Conservation (phyloP, 2,797 vertebrate genomes). For the Macropus fuliginosus region DNA sequence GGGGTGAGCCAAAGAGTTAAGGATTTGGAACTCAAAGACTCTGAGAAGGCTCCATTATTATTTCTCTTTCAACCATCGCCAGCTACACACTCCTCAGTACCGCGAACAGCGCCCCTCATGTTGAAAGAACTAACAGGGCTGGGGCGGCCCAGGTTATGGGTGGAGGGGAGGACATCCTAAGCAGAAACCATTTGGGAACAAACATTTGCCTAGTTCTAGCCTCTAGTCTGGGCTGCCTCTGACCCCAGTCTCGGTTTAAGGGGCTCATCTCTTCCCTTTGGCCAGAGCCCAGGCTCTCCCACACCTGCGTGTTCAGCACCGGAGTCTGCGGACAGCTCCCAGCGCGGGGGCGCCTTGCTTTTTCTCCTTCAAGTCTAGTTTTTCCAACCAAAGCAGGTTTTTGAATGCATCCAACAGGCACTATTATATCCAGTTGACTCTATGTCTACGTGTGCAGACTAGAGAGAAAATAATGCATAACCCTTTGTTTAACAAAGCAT, state of each 20-base stretch:
- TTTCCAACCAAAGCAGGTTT: conserved; percentile 51
- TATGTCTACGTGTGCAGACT: neutral
- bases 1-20: neutral
- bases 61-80: neutral
- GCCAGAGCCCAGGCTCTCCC: neutral
- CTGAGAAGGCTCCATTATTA: neutral
- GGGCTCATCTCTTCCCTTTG: neutral
- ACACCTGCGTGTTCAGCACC: conserved; percentile 80
- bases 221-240: neutral
- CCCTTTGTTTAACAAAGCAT: conserved; percentile 70
- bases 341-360: neutral
- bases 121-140: conserved; percentile 15
- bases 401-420: conserved; percentile 25
- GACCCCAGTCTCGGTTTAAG: neutral
- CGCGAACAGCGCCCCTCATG: conserved; percentile 26
- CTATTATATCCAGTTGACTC: neutral
- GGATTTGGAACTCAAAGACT: neutral
- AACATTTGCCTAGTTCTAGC: neutral
- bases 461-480: conserved; percentile 42
- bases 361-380: neutral
- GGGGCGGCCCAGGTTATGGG: conserved; percentile 5
- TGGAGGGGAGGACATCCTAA: neutral
- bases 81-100: neutral
- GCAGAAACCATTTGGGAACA: neutral
- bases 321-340: conserved; percentile 81